phyloP scores from a whole-genome alignment of 2,888 invertebrate species.

The Cecidostiba fungosa region DNA sequence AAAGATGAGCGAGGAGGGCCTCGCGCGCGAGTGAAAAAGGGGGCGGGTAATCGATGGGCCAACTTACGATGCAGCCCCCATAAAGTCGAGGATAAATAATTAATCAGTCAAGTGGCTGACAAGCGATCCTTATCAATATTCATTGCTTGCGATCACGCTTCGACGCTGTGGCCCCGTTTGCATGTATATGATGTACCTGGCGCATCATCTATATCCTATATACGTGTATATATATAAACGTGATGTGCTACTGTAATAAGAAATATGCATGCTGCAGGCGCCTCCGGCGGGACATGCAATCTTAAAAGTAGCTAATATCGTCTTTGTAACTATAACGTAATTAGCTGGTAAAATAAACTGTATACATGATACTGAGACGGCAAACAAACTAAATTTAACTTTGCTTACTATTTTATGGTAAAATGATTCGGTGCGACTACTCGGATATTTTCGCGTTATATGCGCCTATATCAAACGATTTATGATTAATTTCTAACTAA shows the following conservation, averaged over 20 bases:
- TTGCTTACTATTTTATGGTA: neutral
- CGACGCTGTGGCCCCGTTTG: slow-evolving; percentile 43
- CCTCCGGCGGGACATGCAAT: neutral
- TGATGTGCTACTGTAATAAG: neutral
- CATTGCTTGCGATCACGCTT: slow-evolving; percentile 70
- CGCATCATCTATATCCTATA: neutral
- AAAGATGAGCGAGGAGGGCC: neutral
- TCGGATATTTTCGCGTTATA: no score
- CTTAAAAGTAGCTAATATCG: neutral
- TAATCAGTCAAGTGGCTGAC: slow-evolving; percentile 68
- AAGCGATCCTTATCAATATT: slow-evolving; percentile 69
- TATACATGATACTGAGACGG: neutral
- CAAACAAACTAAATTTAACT: neutral
- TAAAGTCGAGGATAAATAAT: slow-evolving; percentile 67
- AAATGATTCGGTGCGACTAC: no score
- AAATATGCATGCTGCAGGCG: neutral
- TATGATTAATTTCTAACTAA: no score
- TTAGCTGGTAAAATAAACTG: neutral
- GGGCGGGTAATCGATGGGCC: slow-evolving; percentile 15
- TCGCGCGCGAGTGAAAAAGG: slow-evolving; percentile 9
- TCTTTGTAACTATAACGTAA: neutral
- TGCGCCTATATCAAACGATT: no score
- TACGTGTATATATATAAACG: neutral
- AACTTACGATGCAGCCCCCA: neutral
- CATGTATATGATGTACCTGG: neutral